Evolutionary conservation across 2,888 invertebrate species (phyloP).

Genomic region (Athetis lepigone): DNA sequence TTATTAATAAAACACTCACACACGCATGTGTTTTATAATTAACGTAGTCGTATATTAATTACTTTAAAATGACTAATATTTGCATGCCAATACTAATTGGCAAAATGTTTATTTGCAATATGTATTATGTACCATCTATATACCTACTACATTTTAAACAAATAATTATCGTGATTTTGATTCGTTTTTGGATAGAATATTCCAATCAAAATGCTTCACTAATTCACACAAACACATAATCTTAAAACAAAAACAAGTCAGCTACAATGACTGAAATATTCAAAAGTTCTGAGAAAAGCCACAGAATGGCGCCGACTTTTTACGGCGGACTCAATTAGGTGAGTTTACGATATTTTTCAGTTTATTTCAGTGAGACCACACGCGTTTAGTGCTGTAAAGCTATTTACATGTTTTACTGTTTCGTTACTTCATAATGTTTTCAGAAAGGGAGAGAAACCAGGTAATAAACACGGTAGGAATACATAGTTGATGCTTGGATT

Average conservation of each 20-base stretch:
- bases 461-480: background rate
- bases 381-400: constrained; percentile 48
- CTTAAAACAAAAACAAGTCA: constrained; percentile 11
- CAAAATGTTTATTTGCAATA: too few species aligned
- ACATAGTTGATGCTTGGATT: background rate
- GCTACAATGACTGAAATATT: constrained; percentile 39
- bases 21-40: too few species aligned
- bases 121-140: too few species aligned
- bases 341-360: constrained; percentile 65
- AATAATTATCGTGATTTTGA: too few species aligned
- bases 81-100: too few species aligned
- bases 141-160: too few species aligned
- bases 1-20: too few species aligned
- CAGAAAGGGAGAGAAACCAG: background rate
- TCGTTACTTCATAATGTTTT: constrained; percentile 21
- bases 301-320: constrained; percentile 49
- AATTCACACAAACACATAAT: background rate
- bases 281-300: constrained; percentile 60
- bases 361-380: constrained; percentile 66
- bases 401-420: constrained; percentile 58
- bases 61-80: too few species aligned
- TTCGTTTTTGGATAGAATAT: too few species aligned
- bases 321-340: constrained; percentile 63
- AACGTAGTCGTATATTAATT: too few species aligned
- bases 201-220: constrained; percentile 8